Evolutionary conservation across 2,113 vertebrate genomes (phyloP).

Genomic region (Aptenodytes forsteri): DNA sequence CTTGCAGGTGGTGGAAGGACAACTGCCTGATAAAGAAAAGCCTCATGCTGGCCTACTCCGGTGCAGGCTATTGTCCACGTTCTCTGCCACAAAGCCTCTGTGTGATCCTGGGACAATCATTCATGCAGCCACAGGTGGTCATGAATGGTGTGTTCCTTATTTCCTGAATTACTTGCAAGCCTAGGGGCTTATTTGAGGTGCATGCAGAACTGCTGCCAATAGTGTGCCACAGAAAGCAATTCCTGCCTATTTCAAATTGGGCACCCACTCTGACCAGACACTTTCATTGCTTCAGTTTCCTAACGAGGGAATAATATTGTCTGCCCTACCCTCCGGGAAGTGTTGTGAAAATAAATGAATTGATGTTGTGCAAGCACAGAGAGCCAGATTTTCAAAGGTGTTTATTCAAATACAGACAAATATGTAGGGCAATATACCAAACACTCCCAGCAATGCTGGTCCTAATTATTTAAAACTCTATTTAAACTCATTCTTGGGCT

Average conservation of each 20-base stretch:
- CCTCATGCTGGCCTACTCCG: background rate
- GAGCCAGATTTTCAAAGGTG: constrained; percentile 43
- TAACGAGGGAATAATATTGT: background rate
- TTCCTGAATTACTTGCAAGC: constrained; percentile 1
- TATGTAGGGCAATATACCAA: background rate
- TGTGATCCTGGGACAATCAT: background rate
- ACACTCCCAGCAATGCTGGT: background rate
- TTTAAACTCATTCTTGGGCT: background rate
- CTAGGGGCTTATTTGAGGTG: background rate
- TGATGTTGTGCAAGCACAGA: constrained; percentile 33
- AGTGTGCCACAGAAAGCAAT: background rate
- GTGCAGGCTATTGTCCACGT: background rate
- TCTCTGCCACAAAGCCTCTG: background rate
- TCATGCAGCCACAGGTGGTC: background rate
- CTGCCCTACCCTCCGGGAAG: constrained; percentile 4
- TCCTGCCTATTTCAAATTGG: background rate
- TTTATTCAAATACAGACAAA: constrained; percentile 47
- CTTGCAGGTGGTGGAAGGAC: background rate
- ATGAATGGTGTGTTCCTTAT: background rate
- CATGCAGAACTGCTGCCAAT: background rate
- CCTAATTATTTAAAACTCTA: background rate
- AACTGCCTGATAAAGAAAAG: background rate
- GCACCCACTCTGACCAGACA: background rate
- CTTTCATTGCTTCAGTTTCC: constrained; percentile 26
- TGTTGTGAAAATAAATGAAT: constrained; percentile 46